phyloP scores from a whole-genome alignment of 2,888 invertebrate genomes.

The Thera britannica region DNA sequence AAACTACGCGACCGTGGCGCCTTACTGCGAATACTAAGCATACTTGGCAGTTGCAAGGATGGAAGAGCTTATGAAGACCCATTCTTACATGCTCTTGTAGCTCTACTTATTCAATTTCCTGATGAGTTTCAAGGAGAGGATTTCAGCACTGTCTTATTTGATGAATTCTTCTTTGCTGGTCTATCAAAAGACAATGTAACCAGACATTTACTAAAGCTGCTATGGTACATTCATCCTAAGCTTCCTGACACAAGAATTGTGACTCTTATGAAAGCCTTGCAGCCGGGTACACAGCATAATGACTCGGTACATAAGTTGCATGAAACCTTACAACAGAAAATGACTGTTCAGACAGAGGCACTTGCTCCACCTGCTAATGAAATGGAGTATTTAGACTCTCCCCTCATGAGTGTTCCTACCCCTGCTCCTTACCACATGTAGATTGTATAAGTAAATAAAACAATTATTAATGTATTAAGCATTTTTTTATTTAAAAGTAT shows the following conservation, averaged over 20 bases:
- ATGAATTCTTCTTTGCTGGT: constrained; percentile 97
- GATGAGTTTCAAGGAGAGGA: constrained; percentile 97
- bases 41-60: constrained; percentile 95
- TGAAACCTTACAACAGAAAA: constrained; percentile 91
- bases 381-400: constrained; percentile 92
- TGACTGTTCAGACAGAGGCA: constrained; percentile 87
- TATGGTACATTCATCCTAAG: constrained; percentile 96
- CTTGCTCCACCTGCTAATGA: constrained; percentile 83
- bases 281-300: constrained; percentile 91
- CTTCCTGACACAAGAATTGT: constrained; percentile 91
- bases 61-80: constrained; percentile 98
- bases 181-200: constrained; percentile 95
- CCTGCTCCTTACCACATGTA: constrained; percentile 88
- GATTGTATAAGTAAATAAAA: constrained; percentile 44
- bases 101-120: constrained; percentile 92
- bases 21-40: constrained; percentile 93
- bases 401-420: constrained; percentile 93
- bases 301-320: constrained; percentile 93
- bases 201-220: constrained; percentile 93
- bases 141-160: constrained; percentile 97
- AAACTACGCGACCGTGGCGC: constrained; percentile 92
- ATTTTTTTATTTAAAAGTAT: constrained; percentile 46
- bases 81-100: constrained; percentile 95
- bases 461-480: constrained; percentile 38
- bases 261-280: constrained; percentile 91